These are phyloP conservation scores for Nestor notabilis DNA, from an alignment of 2,113 vertebrate species.

Conservation along the genomic window DNA sequence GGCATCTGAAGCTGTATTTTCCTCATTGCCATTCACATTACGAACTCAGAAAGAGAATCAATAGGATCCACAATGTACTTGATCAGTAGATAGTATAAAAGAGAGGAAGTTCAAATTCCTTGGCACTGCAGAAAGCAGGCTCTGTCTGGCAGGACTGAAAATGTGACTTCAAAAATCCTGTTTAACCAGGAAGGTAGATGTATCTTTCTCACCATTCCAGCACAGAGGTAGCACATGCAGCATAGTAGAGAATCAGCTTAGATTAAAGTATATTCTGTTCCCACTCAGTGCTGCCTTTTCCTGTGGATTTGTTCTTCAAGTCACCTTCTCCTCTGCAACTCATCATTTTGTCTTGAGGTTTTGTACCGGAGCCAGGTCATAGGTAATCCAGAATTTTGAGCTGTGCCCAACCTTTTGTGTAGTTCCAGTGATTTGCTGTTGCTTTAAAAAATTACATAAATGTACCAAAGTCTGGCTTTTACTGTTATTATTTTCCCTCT, in stretches of 20 bases:
- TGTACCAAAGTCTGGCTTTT: not conserved
- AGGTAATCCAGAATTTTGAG: conserved; percentile 14
- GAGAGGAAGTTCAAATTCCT: conserved; percentile 10
- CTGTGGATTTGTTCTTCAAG: not conserved
- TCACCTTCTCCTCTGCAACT: conserved; percentile 10
- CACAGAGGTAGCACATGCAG: not conserved
- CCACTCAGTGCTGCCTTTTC: not conserved
- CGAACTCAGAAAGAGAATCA: not conserved
- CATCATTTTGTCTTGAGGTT: conserved; percentile 47
- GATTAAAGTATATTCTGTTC: not conserved
- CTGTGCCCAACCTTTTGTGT: not conserved
- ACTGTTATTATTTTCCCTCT: not conserved
- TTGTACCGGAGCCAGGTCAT: conserved; percentile 7
- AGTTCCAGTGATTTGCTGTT: not conserved
- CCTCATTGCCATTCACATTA: not conserved
- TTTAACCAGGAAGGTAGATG: not conserved
- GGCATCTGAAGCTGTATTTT: not conserved
- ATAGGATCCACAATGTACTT: not conserved
- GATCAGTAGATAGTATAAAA: not conserved
- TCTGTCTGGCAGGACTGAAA: not conserved
- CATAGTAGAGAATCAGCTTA: not conserved
- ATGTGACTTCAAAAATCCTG: not conserved
- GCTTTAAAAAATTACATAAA: not conserved
- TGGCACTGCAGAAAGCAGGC: not conserved
- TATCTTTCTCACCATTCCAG: not conserved